Evolutionary conservation across 23 tunicate genomes (phyloP).

Genomic region (Trididemnum clinides): DNA sequence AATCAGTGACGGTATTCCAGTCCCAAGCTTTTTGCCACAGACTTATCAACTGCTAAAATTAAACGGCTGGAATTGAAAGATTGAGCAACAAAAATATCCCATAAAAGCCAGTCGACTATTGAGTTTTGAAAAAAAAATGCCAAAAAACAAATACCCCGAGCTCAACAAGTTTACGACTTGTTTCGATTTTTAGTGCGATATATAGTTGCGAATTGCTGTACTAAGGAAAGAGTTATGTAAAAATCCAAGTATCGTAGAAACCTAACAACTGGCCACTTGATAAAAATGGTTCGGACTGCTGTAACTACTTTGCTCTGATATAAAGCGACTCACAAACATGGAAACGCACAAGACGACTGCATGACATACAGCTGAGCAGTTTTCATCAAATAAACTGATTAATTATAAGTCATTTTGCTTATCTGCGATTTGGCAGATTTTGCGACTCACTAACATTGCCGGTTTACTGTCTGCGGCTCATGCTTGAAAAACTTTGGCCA

Average conservation of each 20-base stretch:
- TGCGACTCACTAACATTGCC: neutral
- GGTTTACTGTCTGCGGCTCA: too few species aligned
- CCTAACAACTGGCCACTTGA: constrained; percentile 13
- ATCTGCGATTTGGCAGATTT: neutral
- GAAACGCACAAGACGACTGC: constrained; percentile 18
- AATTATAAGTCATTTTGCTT: neutral
- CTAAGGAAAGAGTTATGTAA: neutral
- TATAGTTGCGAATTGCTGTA: constrained; percentile 6
- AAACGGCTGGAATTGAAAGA: constrained; percentile 1
- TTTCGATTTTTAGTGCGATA: neutral
- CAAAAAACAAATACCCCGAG: constrained; percentile 6
- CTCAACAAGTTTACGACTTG: neutral
- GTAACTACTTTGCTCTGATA: neutral
- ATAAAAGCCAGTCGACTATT: neutral
- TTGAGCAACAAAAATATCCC: neutral
- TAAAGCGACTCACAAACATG: constrained; percentile 4
- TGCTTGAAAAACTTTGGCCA: too few species aligned
- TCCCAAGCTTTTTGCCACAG: neutral
- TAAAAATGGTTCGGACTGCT: neutral
- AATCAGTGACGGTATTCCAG: constrained; percentile 11
- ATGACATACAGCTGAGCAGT: neutral
- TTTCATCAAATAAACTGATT: constrained; percentile 1
- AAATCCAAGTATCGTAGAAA: constrained; percentile 4
- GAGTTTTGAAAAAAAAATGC: neutral
- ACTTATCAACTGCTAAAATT: neutral